Percentiles rank a stretch among this genome's conserved stretches.
phyloP scores from a whole-genome alignment of 2,888 invertebrate species.

The Tupiocoris notatus region DNA sequence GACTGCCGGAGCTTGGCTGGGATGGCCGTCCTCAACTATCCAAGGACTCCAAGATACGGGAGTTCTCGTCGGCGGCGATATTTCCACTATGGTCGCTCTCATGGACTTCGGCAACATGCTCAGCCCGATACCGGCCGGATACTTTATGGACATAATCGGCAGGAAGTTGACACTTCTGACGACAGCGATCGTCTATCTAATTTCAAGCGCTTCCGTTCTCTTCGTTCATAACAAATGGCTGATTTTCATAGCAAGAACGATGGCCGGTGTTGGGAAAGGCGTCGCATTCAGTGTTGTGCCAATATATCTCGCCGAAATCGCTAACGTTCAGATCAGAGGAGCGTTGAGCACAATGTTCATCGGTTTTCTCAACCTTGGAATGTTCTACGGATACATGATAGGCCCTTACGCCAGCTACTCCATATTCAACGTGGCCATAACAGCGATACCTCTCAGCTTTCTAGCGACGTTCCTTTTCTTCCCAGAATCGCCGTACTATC shows the following conservation, averaged over 20 bases:
- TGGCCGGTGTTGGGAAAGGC: constrained; percentile 50
- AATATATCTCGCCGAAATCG: constrained; percentile 50
- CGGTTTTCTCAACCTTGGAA: constrained; percentile 49
- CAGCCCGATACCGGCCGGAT: constrained; percentile 50
- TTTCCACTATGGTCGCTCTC: constrained; percentile 50
- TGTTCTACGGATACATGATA: constrained; percentile 49
- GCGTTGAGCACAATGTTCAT: constrained; percentile 50
- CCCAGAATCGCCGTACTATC: constrained; percentile 64
- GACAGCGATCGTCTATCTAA: constrained; percentile 53
- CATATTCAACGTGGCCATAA: constrained; percentile 45
- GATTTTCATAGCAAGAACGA: constrained; percentile 47
- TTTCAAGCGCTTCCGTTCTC: constrained; percentile 53
- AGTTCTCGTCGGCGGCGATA: constrained; percentile 41
- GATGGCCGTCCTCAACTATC: constrained; percentile 50
- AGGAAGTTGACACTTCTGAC: constrained; percentile 49
- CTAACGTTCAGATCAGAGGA: constrained; percentile 50
- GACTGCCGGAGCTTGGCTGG: constrained; percentile 48
- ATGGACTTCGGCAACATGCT: constrained; percentile 51
- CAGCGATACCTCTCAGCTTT: constrained; percentile 57
- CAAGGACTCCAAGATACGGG: constrained; percentile 45
- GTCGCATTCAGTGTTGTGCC: constrained; percentile 50
- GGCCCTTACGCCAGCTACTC: constrained; percentile 47
- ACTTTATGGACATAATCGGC: constrained; percentile 49
- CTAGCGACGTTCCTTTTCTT: constrained; percentile 59
- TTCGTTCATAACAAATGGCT: constrained; percentile 51